Conservation (phyloP, 2,888 invertebrate genomes). For the Lasioglossum marginatum region DNA sequence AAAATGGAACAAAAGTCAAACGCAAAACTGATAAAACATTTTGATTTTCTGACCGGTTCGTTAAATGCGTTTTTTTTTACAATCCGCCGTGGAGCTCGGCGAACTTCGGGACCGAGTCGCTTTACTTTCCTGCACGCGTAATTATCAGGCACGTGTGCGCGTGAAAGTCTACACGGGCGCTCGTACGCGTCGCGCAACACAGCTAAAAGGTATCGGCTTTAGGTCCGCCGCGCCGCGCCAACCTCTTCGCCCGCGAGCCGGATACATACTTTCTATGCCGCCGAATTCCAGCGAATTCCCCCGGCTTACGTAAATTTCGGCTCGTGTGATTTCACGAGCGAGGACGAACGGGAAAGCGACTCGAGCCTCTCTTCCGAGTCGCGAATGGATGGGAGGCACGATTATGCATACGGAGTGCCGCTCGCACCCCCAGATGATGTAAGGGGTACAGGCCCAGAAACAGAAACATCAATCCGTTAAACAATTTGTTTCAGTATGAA, state of each 20-base stretch:
- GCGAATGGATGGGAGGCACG: background rate
- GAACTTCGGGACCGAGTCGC: background rate
- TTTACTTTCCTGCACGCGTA: constrained; percentile 27
- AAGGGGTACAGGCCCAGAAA: too few relatives aligned
- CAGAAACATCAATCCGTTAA: too few relatives aligned
- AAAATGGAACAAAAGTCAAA: too few relatives aligned
- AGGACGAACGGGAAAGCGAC: background rate
- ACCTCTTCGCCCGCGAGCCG: background rate
- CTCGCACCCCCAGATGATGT: background rate
- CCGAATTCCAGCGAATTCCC: constrained; percentile 35
- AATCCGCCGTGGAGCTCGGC: background rate
- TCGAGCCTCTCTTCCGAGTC: background rate
- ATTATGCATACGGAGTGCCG: background rate
- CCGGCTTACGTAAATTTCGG: constrained; percentile 40
- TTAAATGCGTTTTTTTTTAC: background rate
- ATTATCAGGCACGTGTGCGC: constrained; percentile 30
- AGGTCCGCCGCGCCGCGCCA: background rate
- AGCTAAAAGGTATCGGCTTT: constrained; percentile 49
- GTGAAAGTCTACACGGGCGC: constrained; percentile 40
- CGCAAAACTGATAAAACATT: background rate
- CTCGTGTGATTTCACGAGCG: background rate
- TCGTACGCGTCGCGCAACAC: constrained; percentile 29
- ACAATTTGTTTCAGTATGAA: too few relatives aligned
- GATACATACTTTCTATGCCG: constrained; percentile 44
- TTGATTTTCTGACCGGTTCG: background rate